These are phyloP conservation scores for Mesoclemmys tuberculata DNA, from an alignment of 2,113 vertebrate species.

Conservation along the genomic window DNA sequence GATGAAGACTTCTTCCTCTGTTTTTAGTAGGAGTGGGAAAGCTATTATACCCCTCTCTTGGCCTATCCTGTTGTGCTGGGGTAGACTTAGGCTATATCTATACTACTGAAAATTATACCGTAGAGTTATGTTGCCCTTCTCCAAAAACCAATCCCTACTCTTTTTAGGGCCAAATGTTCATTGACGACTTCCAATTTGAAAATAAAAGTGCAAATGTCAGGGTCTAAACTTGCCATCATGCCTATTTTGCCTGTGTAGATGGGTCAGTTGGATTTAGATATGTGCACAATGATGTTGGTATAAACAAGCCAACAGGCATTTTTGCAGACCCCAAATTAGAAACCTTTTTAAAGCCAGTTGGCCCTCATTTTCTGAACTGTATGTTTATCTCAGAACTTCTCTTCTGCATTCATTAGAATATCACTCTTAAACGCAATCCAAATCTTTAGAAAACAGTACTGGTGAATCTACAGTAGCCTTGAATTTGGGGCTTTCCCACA, in stretches of 20 bases:
- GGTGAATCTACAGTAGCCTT: not conserved
- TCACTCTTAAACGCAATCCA: fast-evolving
- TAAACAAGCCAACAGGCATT: not conserved
- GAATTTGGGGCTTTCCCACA: not conserved
- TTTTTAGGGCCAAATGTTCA: not conserved
- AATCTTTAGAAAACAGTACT: not conserved
- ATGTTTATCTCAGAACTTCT: not conserved
- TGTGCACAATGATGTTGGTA: not conserved
- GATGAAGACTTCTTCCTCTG: not conserved
- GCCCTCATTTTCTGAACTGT: not conserved
- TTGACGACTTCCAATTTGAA: not conserved
- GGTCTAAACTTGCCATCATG: not conserved
- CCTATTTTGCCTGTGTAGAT: not conserved
- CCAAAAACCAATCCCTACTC: not conserved
- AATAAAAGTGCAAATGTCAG: not conserved
- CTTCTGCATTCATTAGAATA: not conserved
- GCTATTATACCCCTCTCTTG: not conserved
- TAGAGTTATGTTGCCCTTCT: not conserved
- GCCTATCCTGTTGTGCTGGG: not conserved
- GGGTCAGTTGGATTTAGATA: fast-evolving
- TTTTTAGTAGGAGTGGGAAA: not conserved
- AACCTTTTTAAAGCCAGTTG: not conserved
- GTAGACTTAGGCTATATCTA: not conserved
- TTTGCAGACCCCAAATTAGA: not conserved
- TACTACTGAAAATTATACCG: not conserved